Base-by-base conservation (phyloP, 2,888 invertebrate genomes). In the Troides oblongomaculatus region DNA sequence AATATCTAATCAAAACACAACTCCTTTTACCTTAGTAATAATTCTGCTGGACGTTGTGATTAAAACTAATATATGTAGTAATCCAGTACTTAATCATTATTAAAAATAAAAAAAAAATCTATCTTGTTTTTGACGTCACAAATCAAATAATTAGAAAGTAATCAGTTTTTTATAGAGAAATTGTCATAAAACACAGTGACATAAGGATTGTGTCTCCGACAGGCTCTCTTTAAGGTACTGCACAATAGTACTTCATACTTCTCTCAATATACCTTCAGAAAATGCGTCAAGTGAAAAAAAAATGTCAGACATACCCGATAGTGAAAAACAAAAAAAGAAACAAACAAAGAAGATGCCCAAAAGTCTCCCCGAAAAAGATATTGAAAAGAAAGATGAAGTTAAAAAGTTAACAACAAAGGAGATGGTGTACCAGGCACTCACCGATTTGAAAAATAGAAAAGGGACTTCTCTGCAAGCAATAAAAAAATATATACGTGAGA, bases 381-480 rank as follows among this genome's bases (percentile, higher is more conserved):
- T 79, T 0, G 74, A 72, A 1, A 78, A 76, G 18, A 72, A 62
- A 18, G 70, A 79, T 43, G 82, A 81, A 17, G 68, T 72, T 0
- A 91, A 85, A 69, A 90, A 87, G 64, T 7, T 81, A 0, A 80
- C 81, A 0, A 89, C 88, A 0, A 91, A 87, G 72, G 70, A 76
- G 0, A 92, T 92, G 92, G 79, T 92, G 0, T 74, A 79, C 2
- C 77, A 88, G 65, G 89, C 91, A 0, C 72, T 92, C 0, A 75
- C 56, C 0, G 86, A 84, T 2, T 72, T 90, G 0, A 84, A 86
- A 21, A 79, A 74, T 0, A 76, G 90, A 56, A 92, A 91, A 76
- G 92, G 92, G 0, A 85, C 86, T 0, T 92, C 92, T 0, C 58
- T 90, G 0, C 79, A 89, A 57, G 92, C 92, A 0, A 87, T 92